Conservation (phyloP, 2,888 invertebrate genomes). For the Eristalis tenax region DNA sequence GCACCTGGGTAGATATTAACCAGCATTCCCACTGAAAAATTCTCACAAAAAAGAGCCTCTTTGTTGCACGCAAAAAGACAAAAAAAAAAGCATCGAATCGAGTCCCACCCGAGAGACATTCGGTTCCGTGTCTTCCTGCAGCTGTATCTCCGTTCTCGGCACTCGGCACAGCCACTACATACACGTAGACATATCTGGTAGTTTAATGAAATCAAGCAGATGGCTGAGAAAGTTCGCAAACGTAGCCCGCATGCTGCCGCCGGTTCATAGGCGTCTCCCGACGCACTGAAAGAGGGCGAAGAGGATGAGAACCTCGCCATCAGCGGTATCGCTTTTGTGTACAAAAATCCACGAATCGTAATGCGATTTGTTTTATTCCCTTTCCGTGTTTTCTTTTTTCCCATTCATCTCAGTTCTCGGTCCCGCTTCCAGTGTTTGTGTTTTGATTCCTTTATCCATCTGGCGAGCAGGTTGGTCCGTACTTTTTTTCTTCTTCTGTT, state of each 20-base stretch:
- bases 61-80: not conserved
- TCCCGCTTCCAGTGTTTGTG: not conserved
- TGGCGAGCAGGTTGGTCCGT: not conserved
- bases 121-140: not conserved
- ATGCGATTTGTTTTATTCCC: conserved; percentile 13
- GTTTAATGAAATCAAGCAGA: not conserved
- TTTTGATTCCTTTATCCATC: not conserved
- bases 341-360: conserved; percentile 27
- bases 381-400: conserved; percentile 6
- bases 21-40: conserved; percentile 3
- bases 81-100: too few relatives aligned
- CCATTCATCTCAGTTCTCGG: not conserved
- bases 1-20: not conserved
- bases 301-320: conserved; percentile 1
- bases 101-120: not conserved
- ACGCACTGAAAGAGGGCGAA: not conserved
- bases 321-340: not conserved
- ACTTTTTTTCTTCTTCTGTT: not conserved
- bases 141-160: not conserved
- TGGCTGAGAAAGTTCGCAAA: not conserved
- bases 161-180: not conserved
- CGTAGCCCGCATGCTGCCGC: not conserved
- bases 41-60: not conserved
- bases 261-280: not conserved
- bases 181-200: not conserved